Evolutionary conservation across 2,888 invertebrate species (phyloP).

Genomic region (Timandra comae): DNA sequence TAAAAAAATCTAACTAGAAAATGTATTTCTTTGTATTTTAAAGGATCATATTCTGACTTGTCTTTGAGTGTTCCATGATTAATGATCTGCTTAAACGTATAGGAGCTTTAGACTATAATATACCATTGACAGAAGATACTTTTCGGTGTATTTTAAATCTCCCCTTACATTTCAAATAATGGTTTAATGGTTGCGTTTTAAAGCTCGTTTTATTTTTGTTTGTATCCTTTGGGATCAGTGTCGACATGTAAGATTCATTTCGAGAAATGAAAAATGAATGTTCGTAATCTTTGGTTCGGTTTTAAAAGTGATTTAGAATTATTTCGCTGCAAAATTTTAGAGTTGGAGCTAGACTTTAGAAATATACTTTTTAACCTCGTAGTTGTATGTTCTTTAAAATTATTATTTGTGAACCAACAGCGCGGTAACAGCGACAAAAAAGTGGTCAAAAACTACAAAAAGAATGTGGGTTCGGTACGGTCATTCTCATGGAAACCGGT

Average conservation of each 20-base stretch:
- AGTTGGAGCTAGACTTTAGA: too few relatives aligned
- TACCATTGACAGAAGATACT: constrained; percentile 57
- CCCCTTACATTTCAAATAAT: constrained; percentile 46
- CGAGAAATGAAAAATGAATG: constrained; percentile 38
- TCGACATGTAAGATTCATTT: constrained; percentile 25
- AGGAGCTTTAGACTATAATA: constrained; percentile 37
- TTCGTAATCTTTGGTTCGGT: constrained; percentile 17
- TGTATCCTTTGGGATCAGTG: constrained; percentile 43
- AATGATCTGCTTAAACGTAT: constrained; percentile 57
- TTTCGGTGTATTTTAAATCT: constrained; percentile 47
- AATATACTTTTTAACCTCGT: constrained; percentile 4
- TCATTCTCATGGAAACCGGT: constrained; percentile 54
- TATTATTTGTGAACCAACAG: background rate
- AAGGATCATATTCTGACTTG: constrained; percentile 32
- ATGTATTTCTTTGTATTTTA: constrained; percentile 15
- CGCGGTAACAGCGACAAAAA: background rate
- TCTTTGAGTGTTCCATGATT: constrained; percentile 61
- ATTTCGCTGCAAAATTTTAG: too few relatives aligned
- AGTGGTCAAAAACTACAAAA: constrained; percentile 11
- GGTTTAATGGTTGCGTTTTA: constrained; percentile 41
- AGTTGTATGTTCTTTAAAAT: background rate
- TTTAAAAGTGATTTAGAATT: too few relatives aligned
- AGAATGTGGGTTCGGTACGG: constrained; percentile 28
- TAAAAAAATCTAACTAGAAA: too few relatives aligned
- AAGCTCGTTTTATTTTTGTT: constrained; percentile 39